Conservation (phyloP, 2,797 vertebrate genomes). For the Hypotaenidia philippensis region DNA sequence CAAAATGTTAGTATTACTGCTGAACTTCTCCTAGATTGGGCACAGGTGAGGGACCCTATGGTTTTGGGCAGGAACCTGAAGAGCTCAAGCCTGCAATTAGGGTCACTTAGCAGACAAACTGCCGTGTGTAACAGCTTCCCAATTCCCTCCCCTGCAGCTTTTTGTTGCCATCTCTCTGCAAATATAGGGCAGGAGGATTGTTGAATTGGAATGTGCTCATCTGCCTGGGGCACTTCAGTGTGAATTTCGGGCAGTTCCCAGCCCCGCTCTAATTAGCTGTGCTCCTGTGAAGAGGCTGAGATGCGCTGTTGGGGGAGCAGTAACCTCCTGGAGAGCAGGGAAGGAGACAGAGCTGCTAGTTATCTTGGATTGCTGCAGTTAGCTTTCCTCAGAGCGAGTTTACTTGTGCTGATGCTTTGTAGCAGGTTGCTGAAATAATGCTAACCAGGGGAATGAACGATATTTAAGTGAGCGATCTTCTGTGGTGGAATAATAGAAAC, state of each 20-base stretch:
- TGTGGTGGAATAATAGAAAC: constrained; percentile 23
- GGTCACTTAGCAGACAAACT: constrained; percentile 58
- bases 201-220: constrained; percentile 22
- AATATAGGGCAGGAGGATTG: constrained; percentile 42
- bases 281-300: neutral
- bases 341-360: constrained; percentile 21
- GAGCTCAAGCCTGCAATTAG: constrained; percentile 11
- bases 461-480: constrained; percentile 19
- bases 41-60: constrained; percentile 26
- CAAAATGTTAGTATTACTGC: neutral
- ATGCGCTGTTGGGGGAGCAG: constrained; percentile 6
- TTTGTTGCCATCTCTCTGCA: constrained; percentile 27
- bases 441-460: neutral
- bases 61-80: constrained; percentile 23
- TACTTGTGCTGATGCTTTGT: constrained; percentile 33
- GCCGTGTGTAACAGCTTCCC: constrained; percentile 38
- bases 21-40: neutral
- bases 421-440: constrained; percentile 32
- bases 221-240: constrained; percentile 48
- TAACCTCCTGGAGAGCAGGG: constrained; percentile 15
- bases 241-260: constrained; percentile 13
- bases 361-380: neutral
- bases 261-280: constrained; percentile 26
- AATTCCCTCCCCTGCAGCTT: constrained; percentile 53
- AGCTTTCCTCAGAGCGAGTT: constrained; percentile 22